Base-by-base conservation (phyloP, 2,888 invertebrate species). In the Bedellia somnulentella region DNA sequence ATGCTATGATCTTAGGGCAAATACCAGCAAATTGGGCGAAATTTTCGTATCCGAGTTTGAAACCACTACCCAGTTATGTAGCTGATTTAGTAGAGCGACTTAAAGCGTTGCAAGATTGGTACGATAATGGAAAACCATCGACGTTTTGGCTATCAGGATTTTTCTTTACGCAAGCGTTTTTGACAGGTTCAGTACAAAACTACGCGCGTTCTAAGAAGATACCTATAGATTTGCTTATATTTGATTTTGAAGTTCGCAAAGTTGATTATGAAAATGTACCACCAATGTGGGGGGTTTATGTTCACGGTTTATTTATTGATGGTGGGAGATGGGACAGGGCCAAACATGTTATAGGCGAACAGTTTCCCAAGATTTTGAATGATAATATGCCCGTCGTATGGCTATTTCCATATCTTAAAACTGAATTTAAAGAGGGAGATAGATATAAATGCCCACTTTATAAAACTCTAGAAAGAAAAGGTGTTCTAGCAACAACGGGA, bases 61-160 rank as follows among this genome's bases (percentile, higher is more conserved):
- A 94, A 55, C 86, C 89, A 0, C 68, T 95, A 14, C 85, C 89
- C 2, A 86, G 87, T 44, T 95, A 93, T 48, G 77, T 94, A 5
- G 55, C 77, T 21, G 93, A 96, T 62, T 85, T 95, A 42, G 59
- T 87, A 24, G 84, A 86, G 31, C 79, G 94, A 31, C 66, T 94
- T 3, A 58, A 71, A 17, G 90, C 90, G 78, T 68, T 94, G 32
- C 70, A 85, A 46, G 70, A 78, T 24, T 86, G 87, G 87, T 79
- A 70, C 43, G 48, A 79, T 1, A 49, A 82, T 5, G 89, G 87
- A 1, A 91, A 90, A 57, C 94, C 93, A 0, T 42, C 79, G 0
- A 83, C 85, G 1, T 95, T 91, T 71, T 96, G 95, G 95, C 67
- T 95, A 2, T 89, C 94, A 0, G 95, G 93, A 0, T 93, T 95